These are phyloP conservation scores for Hyposoter dolosus DNA, from an alignment of 2,888 invertebrate genomes.

Conservation along the genomic window DNA sequence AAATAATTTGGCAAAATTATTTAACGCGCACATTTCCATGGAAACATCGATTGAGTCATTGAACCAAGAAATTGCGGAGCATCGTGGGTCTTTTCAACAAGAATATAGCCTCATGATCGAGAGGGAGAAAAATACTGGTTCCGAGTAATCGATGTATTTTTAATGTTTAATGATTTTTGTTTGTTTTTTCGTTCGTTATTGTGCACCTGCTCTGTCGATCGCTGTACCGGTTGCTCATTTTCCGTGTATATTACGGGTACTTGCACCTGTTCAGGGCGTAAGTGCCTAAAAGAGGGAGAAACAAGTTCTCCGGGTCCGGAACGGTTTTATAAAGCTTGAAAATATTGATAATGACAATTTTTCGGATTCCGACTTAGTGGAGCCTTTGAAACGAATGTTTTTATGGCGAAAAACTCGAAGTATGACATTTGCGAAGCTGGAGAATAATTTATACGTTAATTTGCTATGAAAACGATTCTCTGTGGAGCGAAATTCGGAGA, in stretches of 20 bases:
- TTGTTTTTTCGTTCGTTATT: constrained; percentile 28
- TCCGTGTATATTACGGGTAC: constrained; percentile 14
- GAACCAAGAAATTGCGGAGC: not conserved
- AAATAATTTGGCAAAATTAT: not conserved
- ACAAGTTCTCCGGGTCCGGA: not conserved
- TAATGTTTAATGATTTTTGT: not conserved
- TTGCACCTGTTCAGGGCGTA: constrained; percentile 3
- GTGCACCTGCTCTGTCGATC: constrained; percentile 56
- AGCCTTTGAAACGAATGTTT: not conserved
- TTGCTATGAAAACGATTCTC: not conserved
- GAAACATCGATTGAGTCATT: constrained; percentile 46
- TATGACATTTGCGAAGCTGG: not conserved
- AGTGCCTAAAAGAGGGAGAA: not conserved
- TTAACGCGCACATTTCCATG: not conserved
- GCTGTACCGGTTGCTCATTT: constrained; percentile 15
- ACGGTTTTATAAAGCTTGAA: not conserved
- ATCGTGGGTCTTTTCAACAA: constrained; percentile 16
- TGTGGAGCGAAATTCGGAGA: not conserved
- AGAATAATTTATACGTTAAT: not conserved
- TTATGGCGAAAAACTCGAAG: not conserved
- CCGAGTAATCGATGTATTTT: constrained; percentile 11
- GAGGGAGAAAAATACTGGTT: constrained; percentile 15
- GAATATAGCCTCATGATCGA: not conserved
- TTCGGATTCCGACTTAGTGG: not conserved
- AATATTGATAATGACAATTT: not conserved